phyloP scores from a whole-genome alignment of 2,888 invertebrate species.

The Eupithecia abbreviata region DNA sequence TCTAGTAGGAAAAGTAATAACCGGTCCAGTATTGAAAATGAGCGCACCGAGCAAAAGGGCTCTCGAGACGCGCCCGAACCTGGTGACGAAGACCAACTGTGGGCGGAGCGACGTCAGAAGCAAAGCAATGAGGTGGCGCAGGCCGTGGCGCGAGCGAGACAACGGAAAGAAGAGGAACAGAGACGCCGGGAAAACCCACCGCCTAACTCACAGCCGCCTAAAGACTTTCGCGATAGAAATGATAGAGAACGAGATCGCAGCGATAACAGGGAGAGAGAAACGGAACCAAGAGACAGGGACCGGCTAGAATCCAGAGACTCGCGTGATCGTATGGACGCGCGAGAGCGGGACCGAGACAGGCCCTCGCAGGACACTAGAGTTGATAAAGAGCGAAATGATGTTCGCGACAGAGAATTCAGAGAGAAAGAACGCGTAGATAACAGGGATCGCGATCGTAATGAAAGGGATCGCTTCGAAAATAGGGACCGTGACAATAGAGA shows the following conservation, averaged over 20 bases:
- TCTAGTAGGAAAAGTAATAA: conserved; percentile 66
- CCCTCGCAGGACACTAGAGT: conserved; percentile 36
- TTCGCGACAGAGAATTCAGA: conserved; percentile 42
- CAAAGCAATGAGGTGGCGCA: conserved; percentile 89
- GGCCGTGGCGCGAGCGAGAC: conserved; percentile 92
- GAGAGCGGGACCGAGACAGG: conserved; percentile 53
- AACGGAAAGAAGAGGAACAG: conserved; percentile 94
- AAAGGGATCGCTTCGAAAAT: conserved; percentile 52
- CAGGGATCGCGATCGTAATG: conserved; percentile 48
- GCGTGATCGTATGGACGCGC: conserved; percentile 56
- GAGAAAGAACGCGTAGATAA: conserved; percentile 52
- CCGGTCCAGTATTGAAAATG: conserved; percentile 67
- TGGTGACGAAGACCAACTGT: conserved; percentile 82
- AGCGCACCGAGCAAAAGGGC: conserved; percentile 69
- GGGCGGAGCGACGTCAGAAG: conserved; percentile 88
- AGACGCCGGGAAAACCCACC: conserved; percentile 82
- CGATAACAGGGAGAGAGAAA: conserved; percentile 68
- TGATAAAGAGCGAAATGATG: conserved; percentile 50
- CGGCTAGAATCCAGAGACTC: conserved; percentile 51
- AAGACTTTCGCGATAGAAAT: conserved; percentile 61
- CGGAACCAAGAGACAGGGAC: conserved; percentile 57
- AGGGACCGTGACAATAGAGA: conserved; percentile 49
- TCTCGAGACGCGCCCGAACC: conserved; percentile 57
- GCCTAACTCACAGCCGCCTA: conserved; percentile 56
- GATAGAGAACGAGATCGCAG: conserved; percentile 63